These are phyloP conservation scores for Whitmania pigra DNA, from an alignment of 1,140 invertebrate species.

Conservation along the genomic window DNA sequence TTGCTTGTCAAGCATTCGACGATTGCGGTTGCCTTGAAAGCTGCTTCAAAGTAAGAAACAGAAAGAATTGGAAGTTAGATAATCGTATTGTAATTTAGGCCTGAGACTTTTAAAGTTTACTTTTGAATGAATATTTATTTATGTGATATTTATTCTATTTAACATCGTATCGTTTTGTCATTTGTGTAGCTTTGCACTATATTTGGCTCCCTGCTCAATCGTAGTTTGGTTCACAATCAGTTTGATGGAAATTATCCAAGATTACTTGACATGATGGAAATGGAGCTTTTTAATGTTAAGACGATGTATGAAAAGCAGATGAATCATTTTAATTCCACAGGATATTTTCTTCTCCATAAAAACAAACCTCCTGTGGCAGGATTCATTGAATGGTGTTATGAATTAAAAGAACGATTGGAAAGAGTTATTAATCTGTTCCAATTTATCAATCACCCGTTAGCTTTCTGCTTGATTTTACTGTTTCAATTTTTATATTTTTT, in stretches of 20 bases:
- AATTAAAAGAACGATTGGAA: conserved; percentile 4
- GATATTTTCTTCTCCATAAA: conserved; percentile 51
- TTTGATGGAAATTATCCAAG: conserved; percentile 68
- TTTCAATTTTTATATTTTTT: too few species aligned
- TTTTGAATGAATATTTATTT: background rate
- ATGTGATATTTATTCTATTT: background rate
- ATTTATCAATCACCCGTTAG: background rate
- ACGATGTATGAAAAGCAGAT: conserved; percentile 40
- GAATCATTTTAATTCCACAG: conserved; percentile 28
- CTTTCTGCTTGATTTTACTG: background rate
- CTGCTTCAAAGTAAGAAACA: conserved; percentile 64
- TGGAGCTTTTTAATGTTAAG: conserved; percentile 53
- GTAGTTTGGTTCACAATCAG: conserved; percentile 70
- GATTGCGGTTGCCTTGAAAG: conserved; percentile 77
- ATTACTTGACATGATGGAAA: conserved; percentile 63
- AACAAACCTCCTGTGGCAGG: conserved; percentile 55
- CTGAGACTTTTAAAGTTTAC: background rate
- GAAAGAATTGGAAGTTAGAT: background rate
- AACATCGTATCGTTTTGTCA: conserved; percentile 5
- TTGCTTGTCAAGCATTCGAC: conserved; percentile 78
- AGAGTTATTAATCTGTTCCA: background rate
- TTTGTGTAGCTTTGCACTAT: conserved; percentile 66
- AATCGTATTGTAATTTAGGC: background rate
- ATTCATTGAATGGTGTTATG: conserved; percentile 3
- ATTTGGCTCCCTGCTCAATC: conserved; percentile 67